Conservation (phyloP, 92 coral and sea anemone genomes). For the Actinostola sp. region DNA sequence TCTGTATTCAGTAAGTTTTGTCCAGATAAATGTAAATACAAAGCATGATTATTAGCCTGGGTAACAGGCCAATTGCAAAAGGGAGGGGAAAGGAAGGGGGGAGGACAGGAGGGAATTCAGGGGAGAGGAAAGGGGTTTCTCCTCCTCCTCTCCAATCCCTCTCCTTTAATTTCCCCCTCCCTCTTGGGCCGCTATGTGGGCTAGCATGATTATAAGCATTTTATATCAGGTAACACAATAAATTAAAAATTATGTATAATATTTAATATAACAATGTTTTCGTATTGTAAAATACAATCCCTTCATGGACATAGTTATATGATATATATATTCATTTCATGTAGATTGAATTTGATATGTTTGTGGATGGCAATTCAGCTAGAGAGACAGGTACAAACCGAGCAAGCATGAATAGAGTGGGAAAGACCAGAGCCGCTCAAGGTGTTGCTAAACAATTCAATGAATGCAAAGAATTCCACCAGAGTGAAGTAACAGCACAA, state of each 20-base stretch:
- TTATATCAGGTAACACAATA: too few species aligned
- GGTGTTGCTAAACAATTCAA: slow-evolving; percentile 52
- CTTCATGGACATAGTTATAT: not conserved
- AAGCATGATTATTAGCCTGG: not conserved
- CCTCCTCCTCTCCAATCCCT: too few species aligned
- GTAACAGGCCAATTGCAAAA: not conserved
- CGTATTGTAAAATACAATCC: not conserved
- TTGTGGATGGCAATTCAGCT: slow-evolving; percentile 40
- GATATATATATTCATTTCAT: not conserved
- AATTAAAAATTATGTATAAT: too few species aligned
- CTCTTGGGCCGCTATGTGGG: too few species aligned
- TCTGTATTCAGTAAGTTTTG: slow-evolving; percentile 18
- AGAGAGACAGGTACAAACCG: slow-evolving; percentile 49
- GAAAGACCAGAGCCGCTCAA: slow-evolving; percentile 54
- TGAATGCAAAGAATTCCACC: slow-evolving; percentile 58
- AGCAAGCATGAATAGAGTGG: slow-evolving; percentile 64
- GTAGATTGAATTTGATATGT: slow-evolving; percentile 47
- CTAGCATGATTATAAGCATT: too few species aligned
- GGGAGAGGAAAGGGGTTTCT: too few species aligned
- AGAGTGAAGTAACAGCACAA: slow-evolving; percentile 55
- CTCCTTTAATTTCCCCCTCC: too few species aligned
- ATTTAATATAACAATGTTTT: not conserved
- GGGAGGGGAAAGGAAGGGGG: not conserved
- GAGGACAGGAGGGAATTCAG: too few species aligned
- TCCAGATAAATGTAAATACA: too few species aligned